Base-by-base conservation (phyloP, 2,888 invertebrate genomes). In the Drosophila gaucha region DNA sequence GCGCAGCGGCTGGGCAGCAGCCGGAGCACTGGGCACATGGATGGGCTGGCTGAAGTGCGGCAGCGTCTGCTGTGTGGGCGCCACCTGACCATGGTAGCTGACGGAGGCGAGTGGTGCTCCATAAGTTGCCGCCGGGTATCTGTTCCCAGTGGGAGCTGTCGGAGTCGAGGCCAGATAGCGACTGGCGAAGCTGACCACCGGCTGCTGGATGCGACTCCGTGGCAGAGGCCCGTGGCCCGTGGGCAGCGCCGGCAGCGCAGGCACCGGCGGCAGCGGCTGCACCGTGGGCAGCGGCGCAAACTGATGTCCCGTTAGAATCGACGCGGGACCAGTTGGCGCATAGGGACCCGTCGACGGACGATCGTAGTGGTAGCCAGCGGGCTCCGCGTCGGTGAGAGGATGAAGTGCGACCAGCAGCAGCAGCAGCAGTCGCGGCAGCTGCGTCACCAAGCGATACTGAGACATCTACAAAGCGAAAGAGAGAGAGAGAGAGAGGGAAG, bases 261-360 rank as follows among this genome's bases (percentile, higher is more conserved):
- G 91, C 33, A 91, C 79, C 3, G 91, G 85, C 2, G 91, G 91
- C 58, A 89, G 52, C 0, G 90, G 90, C 30, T 73, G 71, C n/a
- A 85, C 54, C 5, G 90, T 89, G 54, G 90, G 74, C 55, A 91
- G 10, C 8, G 86, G 73, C 3, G 65, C 67, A 43, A 90, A 90
- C 12, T 76, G 70, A 28, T 90, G 90, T 0, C 87, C 84, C 2
- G 67, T 49, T 16, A 70, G 73, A 3, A 49, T 14, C 24, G 69
- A 47, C 9, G 63, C 38, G 2, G 74, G 28, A 6, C 64, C 66
- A 24, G 74, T 22, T 0, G 70, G 52, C 3, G 74, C 59, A 10
- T 76, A 71, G 0, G 78, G 55, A 10, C 76, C 73, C 33, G 74
- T 14, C 3, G 28, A 6, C 0, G 67, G 58, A 14, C 79, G 62